Base-by-base conservation (phyloP, 30 jellyfish, hydroid and myxozoan species). In the Nemopilema nomurai region DNA sequence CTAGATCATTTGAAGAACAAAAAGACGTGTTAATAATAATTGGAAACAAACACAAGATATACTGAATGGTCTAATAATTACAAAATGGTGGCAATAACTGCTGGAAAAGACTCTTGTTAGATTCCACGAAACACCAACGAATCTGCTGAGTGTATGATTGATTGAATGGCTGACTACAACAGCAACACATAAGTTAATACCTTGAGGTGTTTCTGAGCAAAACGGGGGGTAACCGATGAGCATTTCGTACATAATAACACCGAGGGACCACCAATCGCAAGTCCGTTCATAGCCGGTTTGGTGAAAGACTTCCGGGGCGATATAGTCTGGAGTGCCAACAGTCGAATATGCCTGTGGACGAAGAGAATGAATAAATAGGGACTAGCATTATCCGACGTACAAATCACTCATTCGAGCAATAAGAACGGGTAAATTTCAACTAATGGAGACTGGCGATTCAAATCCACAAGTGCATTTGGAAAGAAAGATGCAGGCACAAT, bases 231-330 rank as follows among this genome's bases (percentile, higher is more conserved):
- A 95, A 27, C 99, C 99, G 78, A 95, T 95, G 66, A 95, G 91
- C 99, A 95, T 95, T 85, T 95, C 99, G 81, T 77, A 95, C 97
- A 95, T 87, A 49, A 95, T 95, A 20, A 90, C 98, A 19, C 99
- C 99, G 22, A 95, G 85, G 64, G 98, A 90, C 99, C 99, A 95
- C 99, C 99, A 95, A 69, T 95, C 99, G 80, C 99, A 95, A 3
- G 96, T 77, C 64, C 94, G 76, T 72, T 91, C 97, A 72, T 95
- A 95, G n/a, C 99, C 99, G 18, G 97, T 87, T 87, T 95, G 97
- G 19, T 76, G 92, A 78, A 90, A 95, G 20, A 95, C 99, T 62
- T 95, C 99, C 28, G 99, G 99, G 16, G 99, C 99, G 33, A 95
- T 90, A 82, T 95, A 95, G 76, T 95, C 99, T 4, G 99, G 98